Percentiles rank a stretch among this genome's conserved stretches.
These are phyloP conservation scores for Origma solitaria DNA, from an alignment of 2,113 vertebrate genomes.

Conservation along the genomic window DNA sequence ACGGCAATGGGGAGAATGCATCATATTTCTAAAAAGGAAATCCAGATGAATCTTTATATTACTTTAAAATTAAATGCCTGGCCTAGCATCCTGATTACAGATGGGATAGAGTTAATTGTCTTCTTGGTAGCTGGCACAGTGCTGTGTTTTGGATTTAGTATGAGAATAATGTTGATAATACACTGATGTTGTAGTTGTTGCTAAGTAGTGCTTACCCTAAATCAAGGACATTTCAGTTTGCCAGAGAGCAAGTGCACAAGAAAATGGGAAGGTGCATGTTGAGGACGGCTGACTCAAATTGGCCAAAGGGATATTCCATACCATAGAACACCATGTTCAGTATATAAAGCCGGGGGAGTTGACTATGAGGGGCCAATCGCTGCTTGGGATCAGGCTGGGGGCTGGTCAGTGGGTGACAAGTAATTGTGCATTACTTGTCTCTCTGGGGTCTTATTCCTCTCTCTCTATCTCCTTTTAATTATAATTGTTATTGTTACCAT, in stretches of 20 bases:
- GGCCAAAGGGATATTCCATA: background rate
- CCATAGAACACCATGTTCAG: background rate
- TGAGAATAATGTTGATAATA: background rate
- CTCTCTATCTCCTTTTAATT: background rate
- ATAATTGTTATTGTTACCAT: background rate
- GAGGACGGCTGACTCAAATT: background rate
- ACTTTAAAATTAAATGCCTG: constrained; percentile 8
- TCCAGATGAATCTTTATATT: background rate
- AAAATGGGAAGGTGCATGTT: background rate
- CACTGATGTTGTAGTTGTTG: background rate
- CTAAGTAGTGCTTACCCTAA: background rate
- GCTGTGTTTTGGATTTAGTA: background rate
- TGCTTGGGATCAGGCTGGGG: background rate
- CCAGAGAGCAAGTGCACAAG: background rate
- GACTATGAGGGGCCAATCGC: accelerated
- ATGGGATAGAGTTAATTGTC: background rate
- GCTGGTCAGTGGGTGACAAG: background rate
- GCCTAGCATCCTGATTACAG: background rate
- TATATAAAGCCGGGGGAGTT: background rate
- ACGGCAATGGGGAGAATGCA: background rate
- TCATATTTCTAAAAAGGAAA: background rate
- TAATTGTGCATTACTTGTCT: background rate
- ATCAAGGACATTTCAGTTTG: background rate
- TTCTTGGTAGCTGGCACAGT: background rate
- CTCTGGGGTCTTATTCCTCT: background rate